These are phyloP conservation scores for Vanessa cardui DNA, from an alignment of 2,888 invertebrate species.

Conservation along the genomic window DNA sequence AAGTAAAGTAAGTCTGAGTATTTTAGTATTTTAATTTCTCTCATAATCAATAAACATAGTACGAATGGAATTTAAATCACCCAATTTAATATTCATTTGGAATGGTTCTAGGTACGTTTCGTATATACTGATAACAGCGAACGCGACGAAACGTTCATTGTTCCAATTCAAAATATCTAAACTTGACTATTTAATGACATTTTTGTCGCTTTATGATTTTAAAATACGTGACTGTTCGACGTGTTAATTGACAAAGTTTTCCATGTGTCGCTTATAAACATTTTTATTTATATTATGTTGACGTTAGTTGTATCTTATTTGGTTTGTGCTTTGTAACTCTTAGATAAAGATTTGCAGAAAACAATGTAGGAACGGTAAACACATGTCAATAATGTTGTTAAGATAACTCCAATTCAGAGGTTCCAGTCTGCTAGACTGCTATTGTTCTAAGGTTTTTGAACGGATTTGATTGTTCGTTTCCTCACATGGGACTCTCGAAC, in stretches of 20 bases:
- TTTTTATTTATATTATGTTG: slow-evolving; percentile 17
- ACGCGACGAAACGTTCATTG: slow-evolving; percentile 51
- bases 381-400: no score
- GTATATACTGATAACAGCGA: slow-evolving; percentile 44
- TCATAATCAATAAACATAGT: not conserved
- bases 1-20: no score
- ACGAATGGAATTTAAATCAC: slow-evolving; percentile 1
- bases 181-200: slow-evolving; percentile 31
- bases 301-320: slow-evolving; percentile 5
- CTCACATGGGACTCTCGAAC: no score
- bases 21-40: no score
- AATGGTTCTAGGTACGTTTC: slow-evolving; percentile 15
- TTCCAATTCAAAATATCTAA: slow-evolving; percentile 52
- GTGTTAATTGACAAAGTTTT: slow-evolving; percentile 1
- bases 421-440: no score
- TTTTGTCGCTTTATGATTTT: slow-evolving; percentile 10
- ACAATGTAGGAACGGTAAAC: no score
- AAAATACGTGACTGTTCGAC: slow-evolving; percentile 16
- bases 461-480: no score
- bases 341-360: no score
- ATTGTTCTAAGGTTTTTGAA: no score
- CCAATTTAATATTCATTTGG: not conserved
- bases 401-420: no score
- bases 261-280: not conserved
- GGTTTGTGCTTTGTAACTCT: not conserved